These are phyloP conservation scores for Drosophila virilis DNA, from an alignment of 1,140 invertebrate genomes.

Conservation along the genomic window DNA sequence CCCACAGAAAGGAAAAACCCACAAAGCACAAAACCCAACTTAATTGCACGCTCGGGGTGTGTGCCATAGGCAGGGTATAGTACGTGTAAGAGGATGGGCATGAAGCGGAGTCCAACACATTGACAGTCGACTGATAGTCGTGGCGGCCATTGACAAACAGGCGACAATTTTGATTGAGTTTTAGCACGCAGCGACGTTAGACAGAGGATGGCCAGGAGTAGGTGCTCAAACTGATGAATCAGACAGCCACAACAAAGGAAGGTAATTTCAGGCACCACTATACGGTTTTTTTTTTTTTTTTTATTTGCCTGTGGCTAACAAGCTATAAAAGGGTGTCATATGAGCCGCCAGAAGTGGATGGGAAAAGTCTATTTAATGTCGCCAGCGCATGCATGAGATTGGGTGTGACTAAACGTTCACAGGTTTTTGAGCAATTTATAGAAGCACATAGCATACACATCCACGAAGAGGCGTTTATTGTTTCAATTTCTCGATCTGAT, in stretches of 20 bases:
- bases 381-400: conserved; percentile 1
- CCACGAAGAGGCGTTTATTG: conserved; percentile 4
- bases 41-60: conserved; percentile 60
- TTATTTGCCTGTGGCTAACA: conserved; percentile 11
- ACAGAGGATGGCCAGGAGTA: conserved; percentile 19
- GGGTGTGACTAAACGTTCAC: neutral
- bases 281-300: conserved; percentile 9
- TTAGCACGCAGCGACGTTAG: conserved; percentile 47
- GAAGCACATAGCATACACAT: neutral
- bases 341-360: conserved; percentile 5
- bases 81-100: too few relatives aligned
- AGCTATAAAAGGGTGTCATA: conserved; percentile 23
- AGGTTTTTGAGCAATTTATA: conserved; percentile 5
- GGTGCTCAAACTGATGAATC: conserved; percentile 57
- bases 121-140: conserved; percentile 17
- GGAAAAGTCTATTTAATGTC: conserved; percentile 15
- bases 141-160: conserved; percentile 57
- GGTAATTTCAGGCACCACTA: conserved; percentile 53
- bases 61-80: conserved; percentile 7
- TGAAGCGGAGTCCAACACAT: neutral
- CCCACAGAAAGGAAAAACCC: conserved; percentile 72
- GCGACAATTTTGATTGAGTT: conserved; percentile 80
- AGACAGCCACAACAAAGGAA: conserved; percentile 47
- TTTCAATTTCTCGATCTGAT: neutral
- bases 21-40: conserved; percentile 63